phyloP scores from a whole-genome alignment of 1,140 invertebrate genomes.

The Rhopalosiphum maidis region DNA sequence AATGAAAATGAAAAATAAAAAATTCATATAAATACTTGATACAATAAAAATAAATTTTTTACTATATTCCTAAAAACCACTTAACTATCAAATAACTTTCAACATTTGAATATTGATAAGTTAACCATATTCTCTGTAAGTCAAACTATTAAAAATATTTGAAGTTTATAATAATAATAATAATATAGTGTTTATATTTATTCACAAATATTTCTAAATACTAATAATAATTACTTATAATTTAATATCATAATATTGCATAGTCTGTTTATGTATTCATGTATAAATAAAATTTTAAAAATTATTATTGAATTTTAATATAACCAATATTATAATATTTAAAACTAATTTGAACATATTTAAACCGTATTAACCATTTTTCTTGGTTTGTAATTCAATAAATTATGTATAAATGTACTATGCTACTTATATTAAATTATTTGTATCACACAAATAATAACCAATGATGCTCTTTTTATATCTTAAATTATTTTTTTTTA shows the following conservation, averaged over 20 bases:
- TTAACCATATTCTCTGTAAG: not conserved
- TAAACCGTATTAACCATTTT: not conserved
- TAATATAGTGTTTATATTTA: not conserved
- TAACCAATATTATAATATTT: not conserved
- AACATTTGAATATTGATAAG: not conserved
- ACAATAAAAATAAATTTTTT: no score
- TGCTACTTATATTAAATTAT: not conserved
- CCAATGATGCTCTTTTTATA: not conserved
- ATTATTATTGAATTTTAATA: not conserved
- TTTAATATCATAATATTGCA: no score
- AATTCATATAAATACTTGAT: no score
- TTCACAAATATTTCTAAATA: not conserved
- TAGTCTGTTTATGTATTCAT: no score
- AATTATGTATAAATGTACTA: not conserved
- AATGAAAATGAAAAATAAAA: no score
- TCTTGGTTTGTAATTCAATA: not conserved
- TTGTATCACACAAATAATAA: not conserved
- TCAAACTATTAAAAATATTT: not conserved
- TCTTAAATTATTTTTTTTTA: no score
- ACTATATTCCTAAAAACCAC: no score
- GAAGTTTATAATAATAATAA: not conserved
- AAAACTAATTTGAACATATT: not conserved
- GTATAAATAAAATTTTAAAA: no score
- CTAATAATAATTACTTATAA: no score
- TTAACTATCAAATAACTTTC: not conserved